Evolutionary conservation across 2,797 vertebrate genomes (phyloP).

Genomic region (Labroides dimidiatus): DNA sequence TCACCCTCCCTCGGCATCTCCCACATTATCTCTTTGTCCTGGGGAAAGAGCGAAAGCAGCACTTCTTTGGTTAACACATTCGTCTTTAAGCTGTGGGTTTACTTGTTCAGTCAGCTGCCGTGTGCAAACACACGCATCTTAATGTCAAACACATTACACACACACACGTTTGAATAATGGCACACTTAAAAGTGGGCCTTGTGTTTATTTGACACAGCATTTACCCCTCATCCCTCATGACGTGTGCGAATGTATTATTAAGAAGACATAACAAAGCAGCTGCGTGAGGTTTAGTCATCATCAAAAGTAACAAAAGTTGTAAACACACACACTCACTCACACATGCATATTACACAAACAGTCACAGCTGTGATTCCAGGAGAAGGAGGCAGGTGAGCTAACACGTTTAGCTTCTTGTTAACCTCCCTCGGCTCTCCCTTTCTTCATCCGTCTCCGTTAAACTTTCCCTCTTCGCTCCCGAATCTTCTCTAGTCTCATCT

Average conservation of each 20-base stretch:
- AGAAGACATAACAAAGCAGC: no score
- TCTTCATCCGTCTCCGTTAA: conserved; percentile 13
- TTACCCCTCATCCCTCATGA: conserved; percentile 19
- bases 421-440: conserved; percentile 3
- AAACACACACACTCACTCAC: background rate
- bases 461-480: conserved; percentile 16
- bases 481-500: conserved; percentile 19
- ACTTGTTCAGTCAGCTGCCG: conserved; percentile 43
- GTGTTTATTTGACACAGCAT: conserved; percentile 38
- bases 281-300: conserved; percentile 2
- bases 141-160: conserved; percentile 29
- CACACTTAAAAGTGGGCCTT: conserved; percentile 37
- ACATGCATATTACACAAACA: background rate
- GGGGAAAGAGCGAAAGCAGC: conserved; percentile 11
- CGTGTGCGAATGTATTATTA: conserved; percentile 27
- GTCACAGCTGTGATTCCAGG: background rate
- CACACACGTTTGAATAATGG: conserved; percentile 33
- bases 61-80: conserved; percentile 52
- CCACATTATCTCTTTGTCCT: conserved; percentile 13
- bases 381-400: conserved; percentile 1
- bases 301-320: background rate
- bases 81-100: conserved; percentile 54
- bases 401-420: conserved; percentile 12
- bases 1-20: conserved; percentile 32
- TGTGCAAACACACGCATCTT: background rate